Evolutionary conservation across 2,888 invertebrate species (phyloP), one percentile per base, ranked within the genome.

Genomic region (Hypsopygia costalis): DNA sequence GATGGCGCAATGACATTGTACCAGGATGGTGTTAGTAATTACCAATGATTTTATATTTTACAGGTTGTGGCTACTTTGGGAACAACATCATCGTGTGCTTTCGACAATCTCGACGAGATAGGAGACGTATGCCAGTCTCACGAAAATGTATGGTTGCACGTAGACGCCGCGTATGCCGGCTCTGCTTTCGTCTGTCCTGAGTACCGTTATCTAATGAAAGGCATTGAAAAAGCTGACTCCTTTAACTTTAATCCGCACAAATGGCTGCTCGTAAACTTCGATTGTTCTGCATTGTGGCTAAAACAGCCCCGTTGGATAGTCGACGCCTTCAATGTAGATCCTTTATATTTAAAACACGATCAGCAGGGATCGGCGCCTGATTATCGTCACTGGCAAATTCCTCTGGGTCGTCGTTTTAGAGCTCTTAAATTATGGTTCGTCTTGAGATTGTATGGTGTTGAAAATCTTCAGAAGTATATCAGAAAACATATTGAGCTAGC

Each of bases 181-280:
- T 96, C 97, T 0, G 95, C 99, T 0, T 97, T 99, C 73, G 95
- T 99, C 55, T 99, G 99, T 62, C 98, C 98, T 0, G 99, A 99
- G 83, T 98, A 95, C 79, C 94, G 98, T 30, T 93, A 96, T 66
- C 86, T 97, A 12, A 95, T 98, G 94, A 93, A 94, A 55, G 97
- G 97, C 12, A 78, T 96, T 4, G 95, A 99, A 79, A 91, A 92
- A 44, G 98, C 97, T 0, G 96, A 98, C 66, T 99, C 98, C 0
- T 98, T 99, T 77, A 98, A 99, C 80, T 98, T 99, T 70, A 99
- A 99, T 75, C 99, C 99, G 0, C 99, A 99, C 81, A 99, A 99
- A 82, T 99, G 99, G 99, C 89, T 99, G 92, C 81, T 99, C 54
- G 97, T 99, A n/a, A 99, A 98, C 79, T 99, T 99, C 62, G 99